Percentiles rank a stretch among this genome's conserved stretches.
Conservation (phyloP, 2,113 vertebrate genomes). For the Ciconia maguari region DNA sequence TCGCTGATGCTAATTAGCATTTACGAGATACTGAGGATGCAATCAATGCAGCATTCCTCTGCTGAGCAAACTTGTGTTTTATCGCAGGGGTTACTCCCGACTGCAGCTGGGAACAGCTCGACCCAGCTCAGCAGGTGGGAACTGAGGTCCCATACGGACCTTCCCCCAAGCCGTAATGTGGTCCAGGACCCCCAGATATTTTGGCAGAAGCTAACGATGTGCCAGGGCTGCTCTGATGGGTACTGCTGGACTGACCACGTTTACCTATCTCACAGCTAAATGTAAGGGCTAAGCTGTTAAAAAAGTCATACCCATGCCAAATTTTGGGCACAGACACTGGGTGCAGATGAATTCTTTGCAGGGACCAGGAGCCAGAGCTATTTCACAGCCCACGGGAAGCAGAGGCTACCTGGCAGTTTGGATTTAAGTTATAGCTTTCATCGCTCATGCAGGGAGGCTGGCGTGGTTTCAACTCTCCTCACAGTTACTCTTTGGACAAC, state of each 20-base stretch:
- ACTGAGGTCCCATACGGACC: background rate
- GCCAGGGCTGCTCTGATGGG: background rate
- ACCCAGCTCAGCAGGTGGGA: background rate
- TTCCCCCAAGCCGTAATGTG: background rate
- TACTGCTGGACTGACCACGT: background rate
- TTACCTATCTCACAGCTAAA: background rate
- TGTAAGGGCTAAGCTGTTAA: background rate
- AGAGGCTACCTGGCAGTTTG: background rate
- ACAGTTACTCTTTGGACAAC: background rate
- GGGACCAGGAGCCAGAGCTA: background rate
- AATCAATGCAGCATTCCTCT: background rate
- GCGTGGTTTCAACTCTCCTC: background rate
- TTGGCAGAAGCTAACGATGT: background rate
- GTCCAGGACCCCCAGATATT: background rate
- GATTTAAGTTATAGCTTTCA: background rate
- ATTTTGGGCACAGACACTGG: background rate
- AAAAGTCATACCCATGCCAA: background rate
- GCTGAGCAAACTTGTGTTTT: background rate
- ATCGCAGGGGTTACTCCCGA: background rate
- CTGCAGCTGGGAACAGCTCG: background rate
- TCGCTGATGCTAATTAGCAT: slow-evolving; percentile 63
- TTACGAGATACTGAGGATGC: background rate
- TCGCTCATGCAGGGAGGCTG: background rate
- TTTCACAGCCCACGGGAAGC: background rate
- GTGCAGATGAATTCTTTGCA: background rate